Base-by-base conservation (phyloP, 2,113 vertebrate species). In the Propithecus coquereli region DNA sequence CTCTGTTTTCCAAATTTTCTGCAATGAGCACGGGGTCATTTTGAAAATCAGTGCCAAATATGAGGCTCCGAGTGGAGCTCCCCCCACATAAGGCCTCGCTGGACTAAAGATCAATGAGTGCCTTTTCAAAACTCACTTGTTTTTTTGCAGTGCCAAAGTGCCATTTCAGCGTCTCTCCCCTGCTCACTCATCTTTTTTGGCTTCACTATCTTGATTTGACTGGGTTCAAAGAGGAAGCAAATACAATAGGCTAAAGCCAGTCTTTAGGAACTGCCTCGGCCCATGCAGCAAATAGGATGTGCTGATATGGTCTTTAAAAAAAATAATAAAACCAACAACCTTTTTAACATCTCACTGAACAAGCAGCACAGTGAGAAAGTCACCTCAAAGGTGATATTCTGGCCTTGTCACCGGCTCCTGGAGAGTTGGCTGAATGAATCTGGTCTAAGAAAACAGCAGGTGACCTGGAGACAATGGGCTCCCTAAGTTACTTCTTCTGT, bases 191-290 rank as follows among this genome's bases (percentile, higher is more conserved):
- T 96, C 88, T 96, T 86, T 93, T 93, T 93, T 73, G 79, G 91
- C 10, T 16, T 88, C 50, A 52, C 73, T 91, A 54, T 95, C 89
- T 95, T 91, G 94, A 91, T 93, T 73, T 89, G 54, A 66, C 52
- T 70, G 82, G 47, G 27, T 77, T 97, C 91, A 93, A 96, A 98
- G 81, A 93, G 92, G 91, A 97, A 94, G 52, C 93, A 80, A 82
- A 83, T 79, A 93, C 91, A 94, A 80, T 87, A 94, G 79, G 52
- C 81, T 88, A 80, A 86, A 96, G 82, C 79, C 68, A 52, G 77
- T 76, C 88, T 95, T 84, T 95, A 91, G 91, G 94, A 94, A 57
- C 40, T 43, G 79, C 34, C 50, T 63, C 14, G 73, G 66, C 54
- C 86, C 61, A 25, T 8, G 20, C 43, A 82, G 54, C 47, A 71